A percentile compares a stretch with the other conserved stretches of the same genome.
Conservation (phyloP, 1,140 invertebrate genomes). For the Phortica variegata region DNA sequence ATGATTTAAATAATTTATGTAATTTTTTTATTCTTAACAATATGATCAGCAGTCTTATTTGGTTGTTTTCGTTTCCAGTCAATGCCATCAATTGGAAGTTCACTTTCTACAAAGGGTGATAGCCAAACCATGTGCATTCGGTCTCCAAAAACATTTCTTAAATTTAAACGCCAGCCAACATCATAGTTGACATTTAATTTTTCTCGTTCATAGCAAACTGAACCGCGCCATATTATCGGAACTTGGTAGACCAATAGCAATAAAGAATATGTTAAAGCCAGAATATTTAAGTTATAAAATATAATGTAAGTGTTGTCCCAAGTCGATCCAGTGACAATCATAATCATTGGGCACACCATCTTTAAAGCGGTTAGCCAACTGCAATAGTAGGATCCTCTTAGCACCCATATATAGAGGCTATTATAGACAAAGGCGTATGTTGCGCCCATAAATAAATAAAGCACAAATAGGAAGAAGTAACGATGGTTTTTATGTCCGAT, state of each 20-base stretch:
- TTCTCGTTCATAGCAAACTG: conserved; percentile 35
- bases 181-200: conserved; percentile 62
- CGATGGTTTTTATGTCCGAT: conserved; percentile 86
- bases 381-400: conserved; percentile 55
- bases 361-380: conserved; percentile 65
- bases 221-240: conserved; percentile 58
- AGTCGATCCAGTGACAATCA: conserved; percentile 61
- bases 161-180: conserved; percentile 68
- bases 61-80: conserved; percentile 63
- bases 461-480: conserved; percentile 81
- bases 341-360: conserved; percentile 66
- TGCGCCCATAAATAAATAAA: conserved; percentile 75
- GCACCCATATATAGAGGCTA: conserved; percentile 64
- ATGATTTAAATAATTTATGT: too few relatives aligned
- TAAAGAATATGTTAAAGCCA: conserved; percentile 69
- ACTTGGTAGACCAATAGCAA: conserved; percentile 71
- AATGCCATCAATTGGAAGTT: conserved; percentile 73
- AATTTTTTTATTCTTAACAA: too few relatives aligned
- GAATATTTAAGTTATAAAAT: conserved; percentile 67
- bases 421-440: conserved; percentile 71
- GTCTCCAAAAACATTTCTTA: conserved; percentile 70
- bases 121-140: conserved; percentile 75
- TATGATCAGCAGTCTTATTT: too few relatives aligned
- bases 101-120: conserved; percentile 75
- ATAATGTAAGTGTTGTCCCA: conserved; percentile 62